A percentile compares a stretch with the other conserved stretches of the same genome.
phyloP scores from a whole-genome alignment of 2,113 vertebrate genomes.

The Myiozetetes cayanensis region DNA sequence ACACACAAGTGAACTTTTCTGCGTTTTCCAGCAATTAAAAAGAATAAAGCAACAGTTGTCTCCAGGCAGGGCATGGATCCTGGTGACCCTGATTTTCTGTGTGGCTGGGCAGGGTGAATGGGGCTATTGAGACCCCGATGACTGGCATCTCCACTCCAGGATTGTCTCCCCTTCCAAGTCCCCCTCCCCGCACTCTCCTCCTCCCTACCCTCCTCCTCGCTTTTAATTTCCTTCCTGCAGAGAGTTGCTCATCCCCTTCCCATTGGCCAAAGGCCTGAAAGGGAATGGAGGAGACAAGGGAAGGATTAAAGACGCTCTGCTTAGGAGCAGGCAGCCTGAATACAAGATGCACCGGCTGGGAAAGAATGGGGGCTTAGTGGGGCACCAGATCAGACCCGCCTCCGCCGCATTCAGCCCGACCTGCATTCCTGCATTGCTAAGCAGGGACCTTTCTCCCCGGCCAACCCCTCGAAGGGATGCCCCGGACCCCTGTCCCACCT shows the following conservation, averaged over 20 bases:
- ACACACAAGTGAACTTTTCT: conserved; percentile 64
- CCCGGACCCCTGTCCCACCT: background rate
- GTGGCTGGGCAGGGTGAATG: conserved; percentile 75
- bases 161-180: conserved; percentile 61
- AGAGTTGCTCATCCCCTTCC: conserved; percentile 61
- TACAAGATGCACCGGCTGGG: conserved; percentile 62
- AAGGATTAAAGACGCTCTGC: conserved; percentile 69
- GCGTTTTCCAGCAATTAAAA: conserved; percentile 68
- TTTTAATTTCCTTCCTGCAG: conserved; percentile 67
- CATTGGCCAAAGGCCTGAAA: conserved; percentile 63
- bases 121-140: conserved; percentile 66
- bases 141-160: conserved; percentile 67
- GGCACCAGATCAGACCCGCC: conserved; percentile 58
- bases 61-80: conserved; percentile 64
- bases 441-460: conserved; percentile 27
- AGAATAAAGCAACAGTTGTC: conserved; percentile 70
- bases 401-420: conserved; percentile 16
- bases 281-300: conserved; percentile 62
- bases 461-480: background rate
- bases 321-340: conserved; percentile 68
- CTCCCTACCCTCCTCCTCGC: conserved; percentile 50
- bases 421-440: conserved; percentile 62
- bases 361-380: conserved; percentile 65
- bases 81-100: conserved; percentile 74
- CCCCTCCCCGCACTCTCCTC: conserved; percentile 34